Conservation (phyloP, 2,113 vertebrate species). For the Piprites chloris region DNA sequence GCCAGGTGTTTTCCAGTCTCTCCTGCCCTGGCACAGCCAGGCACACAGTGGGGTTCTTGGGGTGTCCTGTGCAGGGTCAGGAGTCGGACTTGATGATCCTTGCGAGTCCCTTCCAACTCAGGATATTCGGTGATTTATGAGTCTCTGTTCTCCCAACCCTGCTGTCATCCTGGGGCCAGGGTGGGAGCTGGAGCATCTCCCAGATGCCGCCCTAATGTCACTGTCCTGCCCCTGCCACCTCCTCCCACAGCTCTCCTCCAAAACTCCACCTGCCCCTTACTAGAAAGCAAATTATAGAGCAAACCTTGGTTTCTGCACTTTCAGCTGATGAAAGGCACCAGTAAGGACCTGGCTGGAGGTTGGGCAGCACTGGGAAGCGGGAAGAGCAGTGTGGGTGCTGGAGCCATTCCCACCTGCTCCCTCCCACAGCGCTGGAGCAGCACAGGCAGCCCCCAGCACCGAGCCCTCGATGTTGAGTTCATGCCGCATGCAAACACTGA, state of each 20-base stretch:
- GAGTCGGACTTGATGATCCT: neutral
- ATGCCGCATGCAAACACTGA: neutral
- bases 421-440: accelerated
- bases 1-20: neutral
- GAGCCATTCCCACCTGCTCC: accelerated
- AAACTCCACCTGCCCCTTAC: neutral
- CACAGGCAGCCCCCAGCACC: neutral
- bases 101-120: neutral
- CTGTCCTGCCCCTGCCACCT: neutral
- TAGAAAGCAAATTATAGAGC: neutral
- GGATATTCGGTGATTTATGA: neutral
- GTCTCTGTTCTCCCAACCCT: neutral
- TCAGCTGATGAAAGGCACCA: neutral
- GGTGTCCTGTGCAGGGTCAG: neutral
- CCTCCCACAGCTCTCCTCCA: neutral
- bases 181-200: neutral
- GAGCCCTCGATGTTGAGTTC: neutral
- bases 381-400: neutral
- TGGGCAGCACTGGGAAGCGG: neutral
- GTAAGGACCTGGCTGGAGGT: neutral
- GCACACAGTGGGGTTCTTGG: neutral
- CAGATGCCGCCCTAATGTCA: accelerated
- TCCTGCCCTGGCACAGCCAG: neutral
- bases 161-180: neutral
- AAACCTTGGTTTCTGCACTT: neutral